Evolutionary conservation across 2,888 invertebrate species (phyloP), one percentile per base, ranked within the genome.

Genomic region (Eilema caniola): DNA sequence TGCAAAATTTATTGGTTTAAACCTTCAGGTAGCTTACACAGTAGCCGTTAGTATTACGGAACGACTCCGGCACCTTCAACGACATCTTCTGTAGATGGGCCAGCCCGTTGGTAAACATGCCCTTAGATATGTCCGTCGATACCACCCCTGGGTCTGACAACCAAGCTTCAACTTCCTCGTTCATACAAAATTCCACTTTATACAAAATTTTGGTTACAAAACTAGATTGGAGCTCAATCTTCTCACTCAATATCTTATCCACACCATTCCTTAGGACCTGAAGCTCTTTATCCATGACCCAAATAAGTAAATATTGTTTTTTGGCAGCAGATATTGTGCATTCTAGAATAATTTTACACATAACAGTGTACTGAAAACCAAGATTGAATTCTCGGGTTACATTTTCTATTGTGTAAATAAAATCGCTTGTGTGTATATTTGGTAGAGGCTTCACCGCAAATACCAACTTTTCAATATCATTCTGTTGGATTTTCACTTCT

Each of bases 201-300:
- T 95, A 97, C 74, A 97, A 87, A 74, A 96, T 92, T 88, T 96
- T 96, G 0, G 96, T 96, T 20, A 96, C 93, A 71, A 92, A 91
- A 79, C 90, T 92, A 0, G 95, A 93, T 65, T 93, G 90, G n/a
- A 95, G 78, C 62, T 87, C 86, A 31, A 94, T 86, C 78, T 86
- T 90, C 23, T 91, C 90, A 74, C 79, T 85, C 10, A 85, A 84
- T 71, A 87, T 88, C 33, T 78, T 76, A 8, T 89, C 86, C 11
- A 86, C 86, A 57, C 73, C 88, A 62, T 91, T 91, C 72, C 90
- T 89, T 20, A 96, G 83, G 20, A 96, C 91, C 84, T 96, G 93
- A 20, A 97, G 87, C 72, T 96, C 94, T 80, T 96, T 96, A 82
- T 97, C 97, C 88, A 97, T 94, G 1, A 97, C 90, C 96, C 96